Evolutionary conservation across 2,113 vertebrate species (phyloP), one percentile per base, ranked within the genome.

Genomic region (Gadus macrocephalus): DNA sequence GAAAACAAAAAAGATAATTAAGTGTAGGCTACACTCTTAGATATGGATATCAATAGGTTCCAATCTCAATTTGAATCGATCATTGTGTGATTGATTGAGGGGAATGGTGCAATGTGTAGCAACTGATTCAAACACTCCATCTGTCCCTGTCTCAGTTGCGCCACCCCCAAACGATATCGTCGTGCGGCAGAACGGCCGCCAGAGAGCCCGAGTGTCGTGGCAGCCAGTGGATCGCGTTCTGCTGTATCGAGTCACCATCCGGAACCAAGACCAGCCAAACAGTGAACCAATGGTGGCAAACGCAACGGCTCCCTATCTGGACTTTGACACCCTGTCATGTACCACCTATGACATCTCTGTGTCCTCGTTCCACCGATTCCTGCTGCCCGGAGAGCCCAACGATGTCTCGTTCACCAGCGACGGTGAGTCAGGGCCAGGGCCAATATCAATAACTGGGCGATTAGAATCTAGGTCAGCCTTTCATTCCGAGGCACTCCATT

Each of bases 311-410:
- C 85, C 66, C 35, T 64, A 56, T 5, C 9, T 88, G 76, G 78
- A 86, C 2, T 7, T 91, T 19, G 83, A 72, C 76, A 77, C 92
- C 62, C 62, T 74, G 27, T 89, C 91, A 0, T 93, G 93, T 70
- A 81, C 89, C 60, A 72, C 80, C n/a, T 92, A 91, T 75, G 68
- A 78, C 63, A 90, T 94, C 82, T 81, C 79, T 14, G 77, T 93
- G 35, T 87, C 79, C 28, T 93, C 92, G 25, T 62, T 80, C 68
- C 93, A 83, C 82, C 72, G 2, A 19, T 92, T 93, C 72, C 69
- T 92, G 74, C 20, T 76, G 19, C 76, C 71, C 35, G 90, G 93
- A 82, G 92, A 93, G 69, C 28, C 89, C 60, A 87, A 27, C 0
- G 5, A 78, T 53, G 38, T 81, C 71, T 79, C 19, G 0, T 90